Base-by-base conservation (phyloP, 2,113 vertebrate species). In the Naja naja region DNA sequence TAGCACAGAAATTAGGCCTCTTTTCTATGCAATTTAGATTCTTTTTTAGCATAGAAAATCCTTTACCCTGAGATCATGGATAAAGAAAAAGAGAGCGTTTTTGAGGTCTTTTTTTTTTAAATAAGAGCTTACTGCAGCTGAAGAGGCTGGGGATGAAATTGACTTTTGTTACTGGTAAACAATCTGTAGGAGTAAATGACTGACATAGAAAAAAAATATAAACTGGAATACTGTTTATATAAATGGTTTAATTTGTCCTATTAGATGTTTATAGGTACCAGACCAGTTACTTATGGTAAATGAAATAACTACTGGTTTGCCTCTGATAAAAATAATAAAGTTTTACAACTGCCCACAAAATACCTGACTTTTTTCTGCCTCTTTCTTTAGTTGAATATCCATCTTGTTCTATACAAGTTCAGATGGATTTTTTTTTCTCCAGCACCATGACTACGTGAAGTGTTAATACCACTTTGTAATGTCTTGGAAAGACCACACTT, bases 21-120 rank as follows among this genome's bases (percentile, higher is more conserved):
- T 89, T 89, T 85, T 92, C 69, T 92, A 54, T 18, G 69, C 69
- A 56, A 56, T 58, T 85, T 92, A 53, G 53, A 92, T 89, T 85
- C 88, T 85, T 89, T 92, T 89, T 89, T 55, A 92, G 52, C 20
- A 34, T 20, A 89, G 25, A 88, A 39, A 20, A 89, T 81, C 56
- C 18, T 18, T 53, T 92, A 49, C 86, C 34, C 86, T 88, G 47
- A 53, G n/a, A 58, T 92, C 49, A 34, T 14, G 54, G 27, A 89
- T 47, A 43, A 69, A 89, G 53, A 89, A 92, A 89, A 85, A 27
- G 39, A 81, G 9, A 55, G 4, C 34, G 81, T 89, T 85, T 89
- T 34, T 30, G 20, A 88, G 49, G 14, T 81, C 34, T 88, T 89
- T 56, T 34, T 55, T 43, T 53, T n/a, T 60, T 8, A 87, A 58